These are phyloP conservation scores for Lophura nycthemera DNA, from an alignment of 2,113 vertebrate species.

Conservation along the genomic window DNA sequence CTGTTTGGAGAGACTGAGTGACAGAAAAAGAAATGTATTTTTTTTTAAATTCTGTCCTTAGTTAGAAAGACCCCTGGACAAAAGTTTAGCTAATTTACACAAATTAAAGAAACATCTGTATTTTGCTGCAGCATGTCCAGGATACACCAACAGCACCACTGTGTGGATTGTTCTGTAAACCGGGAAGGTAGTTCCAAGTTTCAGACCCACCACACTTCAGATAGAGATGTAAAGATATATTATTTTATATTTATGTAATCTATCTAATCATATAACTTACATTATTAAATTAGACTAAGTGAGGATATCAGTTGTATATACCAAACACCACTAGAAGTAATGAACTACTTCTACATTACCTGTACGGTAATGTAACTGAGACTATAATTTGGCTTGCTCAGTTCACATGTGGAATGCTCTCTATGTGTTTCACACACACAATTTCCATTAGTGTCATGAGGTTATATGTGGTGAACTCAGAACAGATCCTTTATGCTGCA, in stretches of 20 bases:
- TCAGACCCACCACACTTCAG: accelerated
- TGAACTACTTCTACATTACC: not conserved
- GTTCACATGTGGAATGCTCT: not conserved
- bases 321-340: not conserved
- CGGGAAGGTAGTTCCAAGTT: not conserved
- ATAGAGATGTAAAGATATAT: not conserved
- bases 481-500: not conserved
- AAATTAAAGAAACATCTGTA: not conserved
- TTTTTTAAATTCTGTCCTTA: conserved; percentile 19
- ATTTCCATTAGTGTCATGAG: not conserved
- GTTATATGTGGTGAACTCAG: not conserved
- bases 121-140: not conserved
- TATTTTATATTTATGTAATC: not conserved
- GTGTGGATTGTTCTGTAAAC: conserved; percentile 55
- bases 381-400: not conserved
- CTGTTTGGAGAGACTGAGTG: not conserved
- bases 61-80: conserved; percentile 35
- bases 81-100: not conserved
- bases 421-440: not conserved
- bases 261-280: not conserved
- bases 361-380: not conserved
- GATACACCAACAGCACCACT: conserved; percentile 56
- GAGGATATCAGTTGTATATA: not conserved
- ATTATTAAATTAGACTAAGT: not conserved
- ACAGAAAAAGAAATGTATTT: not conserved